Evolutionary conservation across 2,888 invertebrate species (phyloP).

Genomic region (Patella depressa): DNA sequence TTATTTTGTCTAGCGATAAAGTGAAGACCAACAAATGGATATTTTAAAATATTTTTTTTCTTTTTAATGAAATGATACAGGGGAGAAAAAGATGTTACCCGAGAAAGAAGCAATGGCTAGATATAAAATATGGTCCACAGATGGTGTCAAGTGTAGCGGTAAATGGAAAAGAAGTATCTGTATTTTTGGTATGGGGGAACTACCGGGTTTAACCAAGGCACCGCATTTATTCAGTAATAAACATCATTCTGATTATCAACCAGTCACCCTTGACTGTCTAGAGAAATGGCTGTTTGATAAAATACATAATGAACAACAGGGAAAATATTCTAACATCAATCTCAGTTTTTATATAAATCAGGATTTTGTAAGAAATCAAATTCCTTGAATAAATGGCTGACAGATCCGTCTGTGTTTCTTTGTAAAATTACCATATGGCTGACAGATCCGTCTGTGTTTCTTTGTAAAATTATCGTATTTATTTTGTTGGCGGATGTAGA

Average conservation of each 20-base stretch:
- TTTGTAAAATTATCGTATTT: too few relatives aligned
- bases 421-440: too few relatives aligned
- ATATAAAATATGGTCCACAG: not conserved
- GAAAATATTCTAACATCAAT: not conserved
- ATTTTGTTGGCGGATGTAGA: too few relatives aligned
- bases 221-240: constrained; percentile 19
- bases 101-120: not conserved
- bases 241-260: not conserved
- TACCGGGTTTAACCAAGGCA: constrained; percentile 1
- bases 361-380: not conserved
- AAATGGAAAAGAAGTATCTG: constrained; percentile 15
- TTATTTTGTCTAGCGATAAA: too few relatives aligned
- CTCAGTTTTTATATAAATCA: not conserved
- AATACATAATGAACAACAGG: constrained; percentile 6
- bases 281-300: constrained; percentile 14
- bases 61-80: too few relatives aligned
- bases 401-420: too few relatives aligned
- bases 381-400: too few relatives aligned
- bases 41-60: too few relatives aligned
- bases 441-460: too few relatives aligned
- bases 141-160: not conserved
- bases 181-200: constrained; percentile 15
- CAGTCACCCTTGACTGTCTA: constrained; percentile 14
- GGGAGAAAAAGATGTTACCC: not conserved
- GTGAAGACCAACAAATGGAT: too few relatives aligned